phyloP scores from a whole-genome alignment of 2,113 vertebrate genomes.

The Marmota monax region DNA sequence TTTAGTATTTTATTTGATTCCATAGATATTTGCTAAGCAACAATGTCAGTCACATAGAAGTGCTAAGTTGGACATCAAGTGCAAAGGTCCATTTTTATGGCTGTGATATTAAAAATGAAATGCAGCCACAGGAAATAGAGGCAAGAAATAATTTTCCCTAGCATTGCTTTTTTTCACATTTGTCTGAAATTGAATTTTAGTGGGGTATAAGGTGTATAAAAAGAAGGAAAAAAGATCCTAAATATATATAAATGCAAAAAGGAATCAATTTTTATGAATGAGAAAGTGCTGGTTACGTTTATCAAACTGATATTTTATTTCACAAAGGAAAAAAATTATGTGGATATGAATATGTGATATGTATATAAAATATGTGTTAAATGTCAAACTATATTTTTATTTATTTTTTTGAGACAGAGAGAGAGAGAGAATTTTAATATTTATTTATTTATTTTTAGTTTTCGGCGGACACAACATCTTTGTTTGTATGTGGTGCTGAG shows the following conservation, averaged over 20 bases:
- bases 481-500: too few species aligned
- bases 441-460: too few species aligned
- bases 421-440: too few species aligned
- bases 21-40: slow-evolving; percentile 61
- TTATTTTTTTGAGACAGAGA: too few species aligned
- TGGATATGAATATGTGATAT: neutral
- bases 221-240: neutral
- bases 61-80: slow-evolving; percentile 20
- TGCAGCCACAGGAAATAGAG: slow-evolving; percentile 55
- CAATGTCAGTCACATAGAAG: slow-evolving; percentile 55
- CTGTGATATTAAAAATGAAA: slow-evolving; percentile 71
- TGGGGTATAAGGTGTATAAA: neutral
- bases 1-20: slow-evolving; percentile 49
- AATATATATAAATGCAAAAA: slow-evolving; percentile 70
- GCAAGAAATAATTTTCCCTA: slow-evolving; percentile 54
- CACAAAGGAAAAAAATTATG: slow-evolving; percentile 13
- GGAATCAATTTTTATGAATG: slow-evolving; percentile 61
- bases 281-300: neutral
- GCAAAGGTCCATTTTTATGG: slow-evolving; percentile 53
- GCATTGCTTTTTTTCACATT: slow-evolving; percentile 26
- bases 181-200: slow-evolving; percentile 70
- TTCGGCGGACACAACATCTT: too few species aligned
- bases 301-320: slow-evolving; percentile 34
- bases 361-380: neutral
- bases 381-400: slow-evolving; percentile 19